Percentiles rank a stretch among this genome's conserved stretches.
Evolutionary conservation across 2,113 vertebrate genomes (phyloP).

Genomic region (Sinocyclocheilus maitianheensis): DNA sequence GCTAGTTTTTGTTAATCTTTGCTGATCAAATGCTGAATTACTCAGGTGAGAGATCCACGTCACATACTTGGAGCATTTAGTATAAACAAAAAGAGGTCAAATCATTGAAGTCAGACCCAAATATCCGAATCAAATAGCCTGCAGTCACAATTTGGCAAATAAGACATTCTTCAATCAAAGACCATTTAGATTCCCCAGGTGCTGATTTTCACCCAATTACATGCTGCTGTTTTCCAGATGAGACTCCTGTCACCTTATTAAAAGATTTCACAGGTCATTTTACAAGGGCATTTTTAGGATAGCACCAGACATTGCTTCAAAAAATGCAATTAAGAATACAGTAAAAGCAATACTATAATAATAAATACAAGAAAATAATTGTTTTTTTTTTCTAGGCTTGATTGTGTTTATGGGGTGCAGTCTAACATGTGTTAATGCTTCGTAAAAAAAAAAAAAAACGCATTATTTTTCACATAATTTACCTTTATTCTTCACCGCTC

Average conservation of each 20-base stretch:
- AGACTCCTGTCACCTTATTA: background rate
- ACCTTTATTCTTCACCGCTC: too few species aligned
- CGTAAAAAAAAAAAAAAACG: too few species aligned
- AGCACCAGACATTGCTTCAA: background rate
- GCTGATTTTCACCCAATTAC: background rate
- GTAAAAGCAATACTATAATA: background rate
- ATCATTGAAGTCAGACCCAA: background rate
- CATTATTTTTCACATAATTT: too few species aligned
- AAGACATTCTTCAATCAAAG: background rate
- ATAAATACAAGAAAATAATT: too few species aligned
- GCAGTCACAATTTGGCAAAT: background rate
- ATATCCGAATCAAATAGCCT: background rate
- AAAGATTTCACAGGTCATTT: background rate
- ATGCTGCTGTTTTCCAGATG: background rate
- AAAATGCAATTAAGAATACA: background rate
- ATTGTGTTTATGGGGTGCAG: too few species aligned
- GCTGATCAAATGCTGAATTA: slow-evolving; percentile 35
- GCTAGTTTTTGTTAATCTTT: slow-evolving; percentile 25
- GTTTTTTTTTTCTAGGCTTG: too few species aligned
- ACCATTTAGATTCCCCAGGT: background rate
- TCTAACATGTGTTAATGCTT: too few species aligned
- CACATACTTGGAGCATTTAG: background rate
- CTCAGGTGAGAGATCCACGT: background rate
- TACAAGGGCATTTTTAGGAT: background rate
- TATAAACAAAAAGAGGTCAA: background rate